phyloP scores from a whole-genome alignment of 2,113 vertebrate genomes.

The Canis aureus region DNA sequence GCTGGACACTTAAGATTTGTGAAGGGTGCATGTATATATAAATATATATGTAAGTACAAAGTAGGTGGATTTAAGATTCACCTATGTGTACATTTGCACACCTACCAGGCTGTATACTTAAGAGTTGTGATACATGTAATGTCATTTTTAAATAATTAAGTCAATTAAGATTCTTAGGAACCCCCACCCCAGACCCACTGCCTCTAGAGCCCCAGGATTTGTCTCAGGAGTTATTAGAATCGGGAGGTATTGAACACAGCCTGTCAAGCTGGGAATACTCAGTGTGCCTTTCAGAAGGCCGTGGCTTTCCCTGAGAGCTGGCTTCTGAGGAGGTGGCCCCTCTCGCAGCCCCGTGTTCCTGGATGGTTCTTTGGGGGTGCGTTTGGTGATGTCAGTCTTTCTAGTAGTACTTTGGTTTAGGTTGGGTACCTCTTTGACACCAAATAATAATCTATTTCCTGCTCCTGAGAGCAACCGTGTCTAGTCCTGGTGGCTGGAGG shows the following conservation, averaged over 20 bases:
- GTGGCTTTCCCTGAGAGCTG: neutral
- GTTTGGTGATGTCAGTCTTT: neutral
- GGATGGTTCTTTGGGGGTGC: neutral
- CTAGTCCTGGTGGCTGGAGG: neutral
- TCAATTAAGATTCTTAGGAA: neutral
- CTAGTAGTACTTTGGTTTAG: neutral
- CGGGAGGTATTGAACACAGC: neutral
- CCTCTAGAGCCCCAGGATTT: neutral
- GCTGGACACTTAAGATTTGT: neutral
- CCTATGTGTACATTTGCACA: neutral
- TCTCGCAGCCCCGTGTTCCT: neutral
- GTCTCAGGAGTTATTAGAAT: neutral
- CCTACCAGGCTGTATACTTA: neutral
- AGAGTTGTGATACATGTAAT: neutral
- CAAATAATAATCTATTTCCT: neutral
- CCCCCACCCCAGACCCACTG: neutral
- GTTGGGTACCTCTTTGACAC: neutral
- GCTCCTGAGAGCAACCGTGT: neutral
- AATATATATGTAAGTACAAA: no score
- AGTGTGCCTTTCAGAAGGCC: neutral
- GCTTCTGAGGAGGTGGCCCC: neutral
- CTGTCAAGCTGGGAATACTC: neutral
- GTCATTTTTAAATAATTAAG: neutral
- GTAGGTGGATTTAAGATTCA: neutral
- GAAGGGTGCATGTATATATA: neutral